phyloP scores from a whole-genome alignment of 2,797 vertebrate genomes.

The Gobio occitaniae region DNA sequence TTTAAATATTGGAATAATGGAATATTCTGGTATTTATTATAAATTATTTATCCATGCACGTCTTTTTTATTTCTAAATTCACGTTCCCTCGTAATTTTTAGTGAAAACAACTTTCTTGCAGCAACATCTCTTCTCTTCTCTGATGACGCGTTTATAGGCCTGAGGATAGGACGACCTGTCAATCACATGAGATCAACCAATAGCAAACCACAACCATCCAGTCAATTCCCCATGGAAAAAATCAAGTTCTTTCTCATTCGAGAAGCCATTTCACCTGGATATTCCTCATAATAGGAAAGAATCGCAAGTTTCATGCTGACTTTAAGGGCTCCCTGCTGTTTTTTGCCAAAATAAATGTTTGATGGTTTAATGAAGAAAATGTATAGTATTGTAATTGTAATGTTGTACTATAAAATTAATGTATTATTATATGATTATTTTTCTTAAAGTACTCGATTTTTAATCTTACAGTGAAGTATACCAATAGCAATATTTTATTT shows the following conservation, averaged over 20 bases:
- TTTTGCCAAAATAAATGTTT: background rate
- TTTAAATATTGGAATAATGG: too few species aligned
- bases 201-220: too few species aligned
- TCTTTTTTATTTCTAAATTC: background rate
- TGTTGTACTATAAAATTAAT: background rate
- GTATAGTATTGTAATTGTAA: background rate
- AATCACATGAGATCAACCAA: too few species aligned
- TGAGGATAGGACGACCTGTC: too few species aligned
- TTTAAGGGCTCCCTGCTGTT: background rate
- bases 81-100: background rate
- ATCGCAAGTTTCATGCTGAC: background rate
- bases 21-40: too few species aligned
- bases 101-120: background rate
- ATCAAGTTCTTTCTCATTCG: background rate
- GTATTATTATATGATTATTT: background rate
- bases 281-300: background rate
- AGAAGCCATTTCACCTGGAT: background rate
- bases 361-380: background rate
- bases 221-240: background rate
- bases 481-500: background rate
- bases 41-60: too few species aligned
- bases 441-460: background rate
- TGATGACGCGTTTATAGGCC: too few species aligned
- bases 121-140: background rate
- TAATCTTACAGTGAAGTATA: background rate